These are phyloP conservation scores for Leptatherina wallacei DNA, from an alignment of 2,797 vertebrate species.

Conservation along the genomic window DNA sequence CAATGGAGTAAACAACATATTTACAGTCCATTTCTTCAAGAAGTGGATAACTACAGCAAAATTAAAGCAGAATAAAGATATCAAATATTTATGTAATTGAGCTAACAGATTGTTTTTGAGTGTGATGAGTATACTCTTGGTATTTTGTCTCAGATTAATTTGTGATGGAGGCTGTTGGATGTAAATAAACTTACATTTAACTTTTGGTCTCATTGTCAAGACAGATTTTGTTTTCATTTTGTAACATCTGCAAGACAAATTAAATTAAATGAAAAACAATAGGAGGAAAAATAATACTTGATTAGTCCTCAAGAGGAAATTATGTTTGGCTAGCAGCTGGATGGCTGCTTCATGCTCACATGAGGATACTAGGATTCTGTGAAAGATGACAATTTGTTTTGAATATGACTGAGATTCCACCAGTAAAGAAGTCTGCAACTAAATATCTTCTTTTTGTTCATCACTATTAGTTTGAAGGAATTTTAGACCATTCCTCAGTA, in stretches of 20 bases:
- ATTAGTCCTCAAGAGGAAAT: background rate
- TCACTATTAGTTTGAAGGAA: no score
- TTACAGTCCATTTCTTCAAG: slow-evolving; percentile 1
- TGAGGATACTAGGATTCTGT: background rate
- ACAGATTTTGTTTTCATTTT: background rate
- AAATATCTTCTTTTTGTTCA: no score
- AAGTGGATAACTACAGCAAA: background rate
- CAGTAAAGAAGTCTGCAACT: background rate
- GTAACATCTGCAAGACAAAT: background rate
- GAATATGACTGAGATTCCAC: background rate
- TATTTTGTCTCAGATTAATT: background rate
- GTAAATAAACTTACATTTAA: background rate
- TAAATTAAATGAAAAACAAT: background rate
- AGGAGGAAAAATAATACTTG: background rate
- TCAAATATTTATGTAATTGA: background rate
- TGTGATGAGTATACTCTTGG: no score
- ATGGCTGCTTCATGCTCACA: background rate
- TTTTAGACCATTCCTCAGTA: no score
- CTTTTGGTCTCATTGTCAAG: background rate
- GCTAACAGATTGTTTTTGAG: background rate
- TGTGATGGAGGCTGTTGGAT: background rate
- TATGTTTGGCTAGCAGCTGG: background rate
- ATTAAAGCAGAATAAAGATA: background rate
- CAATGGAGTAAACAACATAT: background rate
- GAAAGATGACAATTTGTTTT: background rate